Conservation (phyloP, 2,888 invertebrate species). For the Clepsis dumicolana region DNA sequence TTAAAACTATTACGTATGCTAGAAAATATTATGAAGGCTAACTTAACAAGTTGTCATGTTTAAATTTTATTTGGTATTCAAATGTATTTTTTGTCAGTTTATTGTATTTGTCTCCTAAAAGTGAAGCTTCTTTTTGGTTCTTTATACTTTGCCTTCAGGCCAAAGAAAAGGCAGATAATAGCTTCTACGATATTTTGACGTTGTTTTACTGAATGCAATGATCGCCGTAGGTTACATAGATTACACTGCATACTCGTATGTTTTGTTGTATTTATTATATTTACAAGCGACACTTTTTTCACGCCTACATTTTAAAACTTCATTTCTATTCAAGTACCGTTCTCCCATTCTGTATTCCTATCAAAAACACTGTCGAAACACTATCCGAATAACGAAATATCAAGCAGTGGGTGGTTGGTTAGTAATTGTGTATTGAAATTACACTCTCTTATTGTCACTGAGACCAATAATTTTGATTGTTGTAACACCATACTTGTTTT, state of each 20-base stretch:
- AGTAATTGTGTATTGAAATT: constrained; percentile 16
- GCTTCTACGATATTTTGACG: too few relatives aligned
- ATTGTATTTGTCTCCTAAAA: too few relatives aligned
- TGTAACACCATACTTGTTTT: constrained; percentile 48
- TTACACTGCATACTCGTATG: neutral
- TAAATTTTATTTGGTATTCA: too few relatives aligned
- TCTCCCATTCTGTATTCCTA: constrained; percentile 24
- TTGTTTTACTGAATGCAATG: neutral
- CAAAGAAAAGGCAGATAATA: too few relatives aligned
- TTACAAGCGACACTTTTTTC: neutral
- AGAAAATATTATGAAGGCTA: neutral
- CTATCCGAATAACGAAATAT: constrained; percentile 12
- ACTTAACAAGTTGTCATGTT: too few relatives aligned
- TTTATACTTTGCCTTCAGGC: too few relatives aligned
- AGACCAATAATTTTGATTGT: constrained; percentile 20
- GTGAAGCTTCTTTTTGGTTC: too few relatives aligned
- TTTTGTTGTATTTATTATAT: neutral
- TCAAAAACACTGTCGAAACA: constrained; percentile 4
- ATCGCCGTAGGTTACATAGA: neutral
- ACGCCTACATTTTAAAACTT: constrained; percentile 10
- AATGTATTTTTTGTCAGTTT: too few relatives aligned
- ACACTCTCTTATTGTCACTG: constrained; percentile 17
- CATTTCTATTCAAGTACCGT: constrained; percentile 30
- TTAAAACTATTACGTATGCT: neutral
- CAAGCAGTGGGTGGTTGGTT: constrained; percentile 39